phyloP scores from a whole-genome alignment of 2,888 invertebrate genomes.

The Lathronympha strigana region DNA sequence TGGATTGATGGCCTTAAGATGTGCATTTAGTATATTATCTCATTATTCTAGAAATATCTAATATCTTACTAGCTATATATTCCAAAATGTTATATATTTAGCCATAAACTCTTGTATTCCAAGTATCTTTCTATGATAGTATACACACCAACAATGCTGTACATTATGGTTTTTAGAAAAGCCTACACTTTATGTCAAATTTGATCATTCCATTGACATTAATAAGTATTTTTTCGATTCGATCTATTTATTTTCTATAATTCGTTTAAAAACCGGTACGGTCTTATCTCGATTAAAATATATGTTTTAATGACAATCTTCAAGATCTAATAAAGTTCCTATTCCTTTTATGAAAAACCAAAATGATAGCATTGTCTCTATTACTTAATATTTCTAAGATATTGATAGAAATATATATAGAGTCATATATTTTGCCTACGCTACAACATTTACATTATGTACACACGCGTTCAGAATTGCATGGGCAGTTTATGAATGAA shows the following conservation, averaged over 20 bases:
- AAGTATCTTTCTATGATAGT: slow-evolving; percentile 1
- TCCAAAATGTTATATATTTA: slow-evolving; percentile 14
- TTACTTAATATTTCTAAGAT: not conserved
- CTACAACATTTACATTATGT: slow-evolving; percentile 17
- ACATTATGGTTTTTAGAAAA: slow-evolving; percentile 23
- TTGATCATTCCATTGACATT: too few species aligned
- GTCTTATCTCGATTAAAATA: too few species aligned
- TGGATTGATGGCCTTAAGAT: slow-evolving; percentile 36
- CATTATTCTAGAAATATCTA: slow-evolving; percentile 28
- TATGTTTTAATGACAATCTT: not conserved
- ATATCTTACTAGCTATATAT: slow-evolving; percentile 20
- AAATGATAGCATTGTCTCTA: slow-evolving; percentile 11
- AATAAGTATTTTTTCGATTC: too few species aligned
- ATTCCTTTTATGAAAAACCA: slow-evolving; percentile 10
- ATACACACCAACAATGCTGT: slow-evolving; percentile 1
- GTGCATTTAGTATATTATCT: slow-evolving; percentile 40
- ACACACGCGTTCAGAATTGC: too few species aligned
- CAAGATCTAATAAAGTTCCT: slow-evolving; percentile 9
- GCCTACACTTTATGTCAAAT: too few species aligned
- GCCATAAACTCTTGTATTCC: not conserved
- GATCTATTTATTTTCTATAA: too few species aligned
- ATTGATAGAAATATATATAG: not conserved
- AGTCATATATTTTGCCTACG: slow-evolving; percentile 22
- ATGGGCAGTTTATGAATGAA: too few species aligned
- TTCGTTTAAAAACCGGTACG: too few species aligned